phyloP scores from a whole-genome alignment of 2,888 invertebrate genomes.

The Adela reaumurella region DNA sequence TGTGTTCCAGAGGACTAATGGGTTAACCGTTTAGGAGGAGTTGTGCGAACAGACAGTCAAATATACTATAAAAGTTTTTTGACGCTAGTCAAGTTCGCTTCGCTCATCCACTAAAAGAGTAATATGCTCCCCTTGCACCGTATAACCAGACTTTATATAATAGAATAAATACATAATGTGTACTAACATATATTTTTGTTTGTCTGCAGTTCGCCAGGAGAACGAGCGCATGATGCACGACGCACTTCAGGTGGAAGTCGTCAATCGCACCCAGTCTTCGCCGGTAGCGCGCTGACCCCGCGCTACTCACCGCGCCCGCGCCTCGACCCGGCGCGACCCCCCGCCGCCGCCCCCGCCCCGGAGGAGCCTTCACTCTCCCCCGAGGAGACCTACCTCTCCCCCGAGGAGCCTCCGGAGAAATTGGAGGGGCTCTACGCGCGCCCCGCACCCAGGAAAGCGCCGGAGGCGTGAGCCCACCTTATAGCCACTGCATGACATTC shows the following conservation, averaged over 20 bases:
- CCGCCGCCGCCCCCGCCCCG: slow-evolving; percentile 36
- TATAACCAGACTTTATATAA: too few relatives aligned
- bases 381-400: slow-evolving; percentile 10
- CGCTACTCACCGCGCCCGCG: slow-evolving; percentile 50
- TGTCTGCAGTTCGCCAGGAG: slow-evolving; percentile 79
- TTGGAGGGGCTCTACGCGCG: slow-evolving; percentile 5
- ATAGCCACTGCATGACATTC: not conserved
- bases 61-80: too few relatives aligned
- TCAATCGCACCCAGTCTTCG: slow-evolving; percentile 56
- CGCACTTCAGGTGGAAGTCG: slow-evolving; percentile 62
- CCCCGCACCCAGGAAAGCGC: slow-evolving; percentile 10
- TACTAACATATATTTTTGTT: too few relatives aligned
- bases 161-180: too few relatives aligned
- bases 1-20: too few relatives aligned
- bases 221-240: slow-evolving; percentile 83
- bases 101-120: too few relatives aligned
- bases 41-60: too few relatives aligned
- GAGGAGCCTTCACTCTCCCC: slow-evolving; percentile 32
- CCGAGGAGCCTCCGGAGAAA: slow-evolving; percentile 15
- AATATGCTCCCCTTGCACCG: too few relatives aligned
- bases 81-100: too few relatives aligned
- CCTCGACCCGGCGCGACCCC: slow-evolving; percentile 42
- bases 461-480: not conserved
- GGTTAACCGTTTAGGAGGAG: too few relatives aligned
- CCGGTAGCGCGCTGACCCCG: slow-evolving; percentile 53